Base-by-base conservation (phyloP, 64 coral and sea anemone genomes). In the Cladopsammia gracilis region DNA sequence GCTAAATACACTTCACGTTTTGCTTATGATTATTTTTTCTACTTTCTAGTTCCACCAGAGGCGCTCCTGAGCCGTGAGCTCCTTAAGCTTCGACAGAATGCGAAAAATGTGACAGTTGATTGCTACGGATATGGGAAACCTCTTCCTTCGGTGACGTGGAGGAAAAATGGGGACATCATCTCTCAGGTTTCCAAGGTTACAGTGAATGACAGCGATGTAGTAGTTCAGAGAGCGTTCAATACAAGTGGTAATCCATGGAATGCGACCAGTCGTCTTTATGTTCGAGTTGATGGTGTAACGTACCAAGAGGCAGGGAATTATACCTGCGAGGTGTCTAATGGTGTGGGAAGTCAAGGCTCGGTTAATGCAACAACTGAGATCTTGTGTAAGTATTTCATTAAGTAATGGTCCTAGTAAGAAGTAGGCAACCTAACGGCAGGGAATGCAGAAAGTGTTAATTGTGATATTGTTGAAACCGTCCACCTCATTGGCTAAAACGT, bases 141-240 rank as follows among this genome's bases (percentile, higher is more conserved):
- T 16, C 82, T 70, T 24, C 82, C 82, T 86, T 65, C 61, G 4
- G 47, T 86, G n/a, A 47, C 26, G 26, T 86, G 82, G 82, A 68
- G 58, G 20, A 86, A 86, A 70, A 14, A 69, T 48, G 62, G 62
- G 25, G 11, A 13, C 60, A 48, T 47, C 45, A 19, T 86, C 46
- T 19, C 82, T 4, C 46, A 43, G 2, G 24, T 86, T 4, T 10
- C 60, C 48, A 3, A 19, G 4, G 10, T 48, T 20, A 48, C 64
- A 43, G 4, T 47, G 12, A 13, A 86, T 1, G 22, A 69, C 47
- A 16, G 15, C 15, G 15, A 64, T 50, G 49, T 25, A 12, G 62
- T 62, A 48, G 24, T 86, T 9, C 82, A 86, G 62, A 48, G 61
- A 60, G 43, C 49, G 64, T 24, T 22, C 7, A 68, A 70, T 25